Conservation (phyloP, 2,797 vertebrate species). For the Threskiornis aethiopicus region DNA sequence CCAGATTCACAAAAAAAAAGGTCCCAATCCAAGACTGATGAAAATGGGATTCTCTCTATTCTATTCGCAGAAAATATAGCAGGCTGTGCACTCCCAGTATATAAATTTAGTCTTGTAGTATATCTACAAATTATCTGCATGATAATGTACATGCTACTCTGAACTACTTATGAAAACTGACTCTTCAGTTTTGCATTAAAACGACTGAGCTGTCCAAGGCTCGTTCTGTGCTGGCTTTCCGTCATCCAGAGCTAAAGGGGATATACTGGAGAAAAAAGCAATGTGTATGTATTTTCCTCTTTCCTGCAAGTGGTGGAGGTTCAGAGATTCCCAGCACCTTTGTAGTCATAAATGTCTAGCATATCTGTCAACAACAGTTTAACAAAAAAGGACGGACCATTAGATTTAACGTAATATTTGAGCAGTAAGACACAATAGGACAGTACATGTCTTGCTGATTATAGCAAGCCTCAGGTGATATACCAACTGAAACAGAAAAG, state of each 20-base stretch:
- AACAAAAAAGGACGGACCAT: neutral
- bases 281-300: accelerated
- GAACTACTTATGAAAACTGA: neutral
- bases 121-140: neutral
- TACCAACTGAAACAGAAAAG: neutral
- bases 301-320: neutral
- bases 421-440: neutral
- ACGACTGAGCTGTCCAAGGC: neutral
- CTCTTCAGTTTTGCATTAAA: neutral
- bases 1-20: too few relatives aligned
- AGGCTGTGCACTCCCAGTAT: neutral
- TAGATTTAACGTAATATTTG: accelerated
- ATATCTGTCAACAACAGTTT: accelerated
- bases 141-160: accelerated
- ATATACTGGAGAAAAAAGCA: neutral
- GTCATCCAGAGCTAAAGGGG: neutral
- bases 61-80: neutral
- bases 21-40: neutral
- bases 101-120: neutral
- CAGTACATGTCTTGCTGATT: neutral
- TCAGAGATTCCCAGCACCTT: neutral
- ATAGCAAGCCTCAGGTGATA: neutral
- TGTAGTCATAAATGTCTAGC: accelerated
- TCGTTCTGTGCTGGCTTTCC: neutral
- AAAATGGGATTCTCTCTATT: neutral